These are phyloP conservation scores for Tiphia femorata DNA, from an alignment of 2,888 invertebrate genomes.

Conservation along the genomic window DNA sequence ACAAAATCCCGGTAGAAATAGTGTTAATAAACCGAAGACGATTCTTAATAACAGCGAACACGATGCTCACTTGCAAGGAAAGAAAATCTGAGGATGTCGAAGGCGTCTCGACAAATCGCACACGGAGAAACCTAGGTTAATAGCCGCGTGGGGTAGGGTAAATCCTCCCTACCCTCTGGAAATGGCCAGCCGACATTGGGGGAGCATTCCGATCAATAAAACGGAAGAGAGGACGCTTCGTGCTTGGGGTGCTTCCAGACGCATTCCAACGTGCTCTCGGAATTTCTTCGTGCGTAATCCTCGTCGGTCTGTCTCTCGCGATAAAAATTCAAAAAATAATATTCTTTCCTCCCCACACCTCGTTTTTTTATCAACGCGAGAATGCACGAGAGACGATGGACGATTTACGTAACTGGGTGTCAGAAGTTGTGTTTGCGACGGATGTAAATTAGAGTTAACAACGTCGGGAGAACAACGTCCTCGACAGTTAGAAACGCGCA, in stretches of 20 bases:
- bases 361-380: too few species aligned
- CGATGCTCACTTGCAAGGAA: too few species aligned
- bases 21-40: too few species aligned
- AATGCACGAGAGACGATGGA: too few species aligned
- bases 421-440: constrained; percentile 1
- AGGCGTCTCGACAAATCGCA: too few species aligned
- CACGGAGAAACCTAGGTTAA: constrained; percentile 2
- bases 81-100: too few species aligned
- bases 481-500: constrained; percentile 19
- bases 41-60: too few species aligned
- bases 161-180: constrained; percentile 9
- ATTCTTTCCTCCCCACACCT: too few species aligned
- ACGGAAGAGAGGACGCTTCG: constrained; percentile 21
- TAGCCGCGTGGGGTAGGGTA: constrained; percentile 2
- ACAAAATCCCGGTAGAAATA: too few species aligned
- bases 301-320: too few species aligned
- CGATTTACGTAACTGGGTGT: constrained; percentile 16
- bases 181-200: constrained; percentile 14
- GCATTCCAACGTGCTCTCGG: constrained; percentile 28
- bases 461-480: constrained; percentile 9
- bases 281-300: constrained; percentile 34
- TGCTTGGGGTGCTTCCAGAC: constrained; percentile 31
- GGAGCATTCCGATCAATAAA: constrained; percentile 41
- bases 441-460: constrained; percentile 23
- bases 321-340: too few species aligned